phyloP scores from a whole-genome alignment of 2,888 invertebrate genomes.

The Drymonia ruficornis region DNA sequence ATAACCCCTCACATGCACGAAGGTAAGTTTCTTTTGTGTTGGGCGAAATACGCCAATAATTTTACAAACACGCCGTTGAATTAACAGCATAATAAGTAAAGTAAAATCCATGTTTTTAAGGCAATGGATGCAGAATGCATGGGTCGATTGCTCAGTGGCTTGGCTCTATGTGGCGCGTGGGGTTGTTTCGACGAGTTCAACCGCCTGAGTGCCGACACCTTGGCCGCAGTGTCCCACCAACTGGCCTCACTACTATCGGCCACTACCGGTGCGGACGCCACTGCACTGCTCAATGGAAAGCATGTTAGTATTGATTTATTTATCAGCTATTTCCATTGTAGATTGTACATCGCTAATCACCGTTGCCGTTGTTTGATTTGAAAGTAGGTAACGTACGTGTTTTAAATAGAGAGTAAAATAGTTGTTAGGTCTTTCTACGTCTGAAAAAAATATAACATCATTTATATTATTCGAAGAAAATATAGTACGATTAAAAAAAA shows the following conservation, averaged over 20 bases:
- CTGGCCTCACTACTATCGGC: constrained; percentile 96
- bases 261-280: constrained; percentile 51
- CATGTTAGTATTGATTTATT: constrained; percentile 46
- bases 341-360: neutral
- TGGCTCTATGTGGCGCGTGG: constrained; percentile 98
- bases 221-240: constrained; percentile 97
- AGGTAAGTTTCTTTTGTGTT: too few relatives aligned
- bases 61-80: too few relatives aligned
- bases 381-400: neutral
- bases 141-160: constrained; percentile 96
- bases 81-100: too few relatives aligned
- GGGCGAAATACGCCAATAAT: too few relatives aligned
- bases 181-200: constrained; percentile 99
- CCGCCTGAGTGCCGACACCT: constrained; percentile 95
- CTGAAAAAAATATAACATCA: too few relatives aligned
- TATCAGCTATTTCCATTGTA: neutral
- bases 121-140: constrained; percentile 98
- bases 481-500: too few relatives aligned
- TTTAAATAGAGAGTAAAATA: too few relatives aligned
- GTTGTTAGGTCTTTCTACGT: too few relatives aligned
- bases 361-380: constrained; percentile 4
- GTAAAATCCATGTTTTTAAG: constrained; percentile 64
- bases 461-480: too few relatives aligned
- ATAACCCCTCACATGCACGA: too few relatives aligned
- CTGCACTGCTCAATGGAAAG: constrained; percentile 69